These are phyloP conservation scores for Myoxocephalus aenaeus DNA, from an alignment of 2,797 vertebrate genomes.

Conservation along the genomic window DNA sequence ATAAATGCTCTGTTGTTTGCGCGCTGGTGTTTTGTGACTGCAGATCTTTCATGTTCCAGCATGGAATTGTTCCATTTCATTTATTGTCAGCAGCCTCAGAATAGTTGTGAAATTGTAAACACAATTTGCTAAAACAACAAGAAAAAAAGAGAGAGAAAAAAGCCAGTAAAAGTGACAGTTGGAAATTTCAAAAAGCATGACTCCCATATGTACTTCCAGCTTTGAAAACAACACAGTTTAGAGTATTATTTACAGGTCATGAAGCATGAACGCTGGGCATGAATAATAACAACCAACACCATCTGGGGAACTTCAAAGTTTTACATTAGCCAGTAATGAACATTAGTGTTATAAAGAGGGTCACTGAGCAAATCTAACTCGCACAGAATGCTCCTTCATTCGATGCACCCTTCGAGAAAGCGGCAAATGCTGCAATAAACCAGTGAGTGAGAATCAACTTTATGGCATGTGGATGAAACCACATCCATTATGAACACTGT, in stretches of 20 bases:
- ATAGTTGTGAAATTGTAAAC: slow-evolving; percentile 32
- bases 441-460: slow-evolving; percentile 51
- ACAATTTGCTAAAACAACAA: slow-evolving; percentile 9
- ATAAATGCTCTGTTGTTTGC: slow-evolving; percentile 44
- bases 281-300: slow-evolving; percentile 82
- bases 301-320: slow-evolving; percentile 85
- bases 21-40: slow-evolving; percentile 26
- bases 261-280: slow-evolving; percentile 77
- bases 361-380: slow-evolving; percentile 77
- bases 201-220: slow-evolving; percentile 71
- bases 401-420: slow-evolving; percentile 54
- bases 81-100: slow-evolving; percentile 27
- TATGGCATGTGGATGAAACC: slow-evolving; percentile 53
- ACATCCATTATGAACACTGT: slow-evolving; percentile 53
- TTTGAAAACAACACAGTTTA: slow-evolving; percentile 76
- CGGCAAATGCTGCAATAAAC: slow-evolving; percentile 65
- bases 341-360: slow-evolving; percentile 78
- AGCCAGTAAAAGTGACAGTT: slow-evolving; percentile 43
- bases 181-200: slow-evolving; percentile 65
- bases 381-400: slow-evolving; percentile 60
- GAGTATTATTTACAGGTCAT: slow-evolving; percentile 84
- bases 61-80: slow-evolving; percentile 39
- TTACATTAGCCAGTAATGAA: slow-evolving; percentile 83
- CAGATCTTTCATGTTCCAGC: slow-evolving; percentile 30
- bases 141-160: not conserved